Evolutionary conservation across 2,113 vertebrate species (phyloP), one percentile per base, ranked within the genome.

Genomic region (Pedetes capensis): DNA sequence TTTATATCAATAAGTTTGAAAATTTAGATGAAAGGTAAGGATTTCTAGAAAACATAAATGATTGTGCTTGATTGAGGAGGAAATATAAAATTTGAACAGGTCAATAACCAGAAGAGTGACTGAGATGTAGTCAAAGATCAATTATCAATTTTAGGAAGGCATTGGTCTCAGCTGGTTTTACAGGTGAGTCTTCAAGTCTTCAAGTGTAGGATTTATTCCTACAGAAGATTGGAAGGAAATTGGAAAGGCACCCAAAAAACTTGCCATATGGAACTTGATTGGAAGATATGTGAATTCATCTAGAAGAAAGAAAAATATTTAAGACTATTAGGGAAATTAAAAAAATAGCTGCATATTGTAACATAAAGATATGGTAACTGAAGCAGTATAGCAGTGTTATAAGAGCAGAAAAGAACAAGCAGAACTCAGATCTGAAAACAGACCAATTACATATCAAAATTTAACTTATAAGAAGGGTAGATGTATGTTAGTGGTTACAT

Each of bases 1-100:
- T 91, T 74, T 55, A 91, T 61, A 59, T 9, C 51, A 95, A 47
- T 49, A 69, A 68, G 59, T 53, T 85, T 86, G 88, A 87, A 93
- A 92, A n/a, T 84, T 18, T 89, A 71, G 64, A 34, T 74, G 74
- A 76, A 92, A 61, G 14, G 20, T 47, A 32, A 82, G 34, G 42
- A 66, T 51, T 94, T 85, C 32, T 64, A 79, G 27, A 75, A 91
- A 72, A 92, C 14, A 61, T 10, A 66, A 29, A 64, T n/a, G 51
- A n/a, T n/a, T 89, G 14, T 9, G 6, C 89, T 89, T 44, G 32
- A n/a, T 37, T 69, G 66, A 63, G 82, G 14, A 79, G 11, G 27
- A 61, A 25, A 1, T 49, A 64, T 47, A n/a, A 75, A 72, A 80
- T 10, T 3, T 37, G 20, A 20, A 27, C 34, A 87, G 42, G 55